Evolutionary conservation across 2,888 invertebrate genomes (phyloP), one percentile per base, ranked within the genome.

Genomic region (Arge pagana): DNA sequence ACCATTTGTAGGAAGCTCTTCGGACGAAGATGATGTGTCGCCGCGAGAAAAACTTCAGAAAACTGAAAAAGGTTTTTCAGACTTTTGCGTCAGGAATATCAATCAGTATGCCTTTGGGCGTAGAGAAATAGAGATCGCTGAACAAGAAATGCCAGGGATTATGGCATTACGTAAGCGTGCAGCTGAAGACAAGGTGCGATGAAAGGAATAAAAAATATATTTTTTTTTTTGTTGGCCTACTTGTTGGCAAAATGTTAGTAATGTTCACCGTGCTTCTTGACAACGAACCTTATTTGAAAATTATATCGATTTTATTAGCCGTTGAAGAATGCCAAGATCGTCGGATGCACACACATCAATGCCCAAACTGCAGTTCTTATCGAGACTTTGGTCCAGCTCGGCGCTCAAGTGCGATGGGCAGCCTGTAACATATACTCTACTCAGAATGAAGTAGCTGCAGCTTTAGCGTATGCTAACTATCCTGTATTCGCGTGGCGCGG

Each of bases 111-210:
- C 92, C 0, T 96, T 96, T 72, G 98, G 98, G 0, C 82, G 97
- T 23, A 78, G 96, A 31, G 98, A 98, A 81, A 97, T 98, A 59
- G 96, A 98, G 81, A 96, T 98, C 58, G 97, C 97, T 0, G 96
- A 98, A 72, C 96, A 97, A 80, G 97, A 98, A 82, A 98, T 98
- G 97, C 96, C 96, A 0, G 97, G 97, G 0, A 93, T 98, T 54
- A 93, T 97, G 88, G 96, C 96, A 1, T 78, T 98, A 61, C 82
- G 96, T 45, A 92, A 93, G 66, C 82, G 96, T 56, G 96, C 96
- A 1, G 85, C 88, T 48, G 94, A 96, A 50, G 96, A 97, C 70
- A 96, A 95, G 72, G 76, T 71, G 58, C 30, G 30, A 15, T 7
- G 7, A 13, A 21, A 39, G 28, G 13, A 30, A 26, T 21, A 30